A percentile compares a stretch with the other conserved stretches of the same genome.
Conservation (phyloP, 2,797 vertebrate species). For the Lophius americanus region DNA sequence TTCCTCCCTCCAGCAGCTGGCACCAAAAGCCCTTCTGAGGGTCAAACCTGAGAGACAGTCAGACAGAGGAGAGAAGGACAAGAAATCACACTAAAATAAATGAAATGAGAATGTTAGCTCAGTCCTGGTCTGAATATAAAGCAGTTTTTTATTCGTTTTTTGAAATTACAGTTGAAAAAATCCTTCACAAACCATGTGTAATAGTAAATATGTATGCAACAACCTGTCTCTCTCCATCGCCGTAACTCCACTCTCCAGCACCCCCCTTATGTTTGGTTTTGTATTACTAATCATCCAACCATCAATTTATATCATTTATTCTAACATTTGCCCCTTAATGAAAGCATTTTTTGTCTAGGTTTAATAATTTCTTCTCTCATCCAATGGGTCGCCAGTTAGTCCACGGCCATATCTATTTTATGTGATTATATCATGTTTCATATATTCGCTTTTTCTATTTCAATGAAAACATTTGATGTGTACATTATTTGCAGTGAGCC, state of each 20-base stretch:
- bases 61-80: background rate
- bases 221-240: constrained; percentile 15
- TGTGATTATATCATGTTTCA: background rate
- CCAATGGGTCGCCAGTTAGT: background rate
- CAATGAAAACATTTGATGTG: too few relatives aligned
- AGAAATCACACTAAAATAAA: background rate
- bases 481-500: background rate
- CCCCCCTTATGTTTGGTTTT: too few relatives aligned
- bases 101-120: background rate
- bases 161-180: constrained; percentile 27
- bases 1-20: constrained; percentile 93
- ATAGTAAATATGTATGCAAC: constrained; percentile 31
- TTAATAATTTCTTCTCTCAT: background rate
- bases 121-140: background rate
- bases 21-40: constrained; percentile 99
- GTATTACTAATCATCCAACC: background rate
- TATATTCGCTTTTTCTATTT: background rate
- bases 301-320: constrained; percentile 5
- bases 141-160: background rate
- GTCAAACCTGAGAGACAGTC: constrained; percentile 85
- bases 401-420: background rate
- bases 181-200: constrained; percentile 12
- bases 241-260: background rate
- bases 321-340: background rate
- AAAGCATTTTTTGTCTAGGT: background rate